phyloP scores from a whole-genome alignment of 2,888 invertebrate genomes.

The Nowickia ferox region DNA sequence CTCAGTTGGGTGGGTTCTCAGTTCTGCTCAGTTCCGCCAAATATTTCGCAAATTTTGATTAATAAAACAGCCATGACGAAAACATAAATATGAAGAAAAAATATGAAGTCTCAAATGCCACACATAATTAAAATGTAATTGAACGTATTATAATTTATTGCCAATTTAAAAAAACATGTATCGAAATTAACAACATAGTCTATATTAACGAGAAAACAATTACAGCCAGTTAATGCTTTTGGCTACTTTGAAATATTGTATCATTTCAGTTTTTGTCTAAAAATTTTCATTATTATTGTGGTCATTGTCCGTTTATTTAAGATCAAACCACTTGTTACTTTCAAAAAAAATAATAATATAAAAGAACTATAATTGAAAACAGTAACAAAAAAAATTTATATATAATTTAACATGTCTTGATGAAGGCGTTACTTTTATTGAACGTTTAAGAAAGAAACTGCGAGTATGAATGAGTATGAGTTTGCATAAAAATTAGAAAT shows the following conservation, averaged over 20 bases:
- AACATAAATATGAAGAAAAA: slow-evolving; percentile 26
- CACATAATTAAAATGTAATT: slow-evolving; percentile 60
- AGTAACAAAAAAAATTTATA: neutral
- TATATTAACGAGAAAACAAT: slow-evolving; percentile 42
- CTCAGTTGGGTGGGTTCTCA: slow-evolving; percentile 7
- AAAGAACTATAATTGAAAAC: neutral
- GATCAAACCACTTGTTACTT: slow-evolving; percentile 36
- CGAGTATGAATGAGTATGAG: slow-evolving; percentile 1
- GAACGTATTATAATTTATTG: slow-evolving; percentile 68
- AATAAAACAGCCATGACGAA: slow-evolving; percentile 22
- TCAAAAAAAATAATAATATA: neutral
- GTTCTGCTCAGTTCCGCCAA: neutral
- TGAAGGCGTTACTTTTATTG: slow-evolving; percentile 65
- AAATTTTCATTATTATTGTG: slow-evolving; percentile 41
- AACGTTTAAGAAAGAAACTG: slow-evolving; percentile 38
- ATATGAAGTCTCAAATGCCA: neutral
- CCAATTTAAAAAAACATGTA: slow-evolving; percentile 65
- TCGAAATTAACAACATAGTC: slow-evolving; percentile 53
- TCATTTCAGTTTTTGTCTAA: slow-evolving; percentile 22
- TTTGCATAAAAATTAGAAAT: slow-evolving; percentile 35
- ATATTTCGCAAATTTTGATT: slow-evolving; percentile 15
- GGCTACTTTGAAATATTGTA: slow-evolving; percentile 55
- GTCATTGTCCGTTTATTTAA: slow-evolving; percentile 57
- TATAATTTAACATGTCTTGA: slow-evolving; percentile 51
- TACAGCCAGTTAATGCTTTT: neutral